Conservation (phyloP, 2,113 vertebrate species). For the Axis porcinus region DNA sequence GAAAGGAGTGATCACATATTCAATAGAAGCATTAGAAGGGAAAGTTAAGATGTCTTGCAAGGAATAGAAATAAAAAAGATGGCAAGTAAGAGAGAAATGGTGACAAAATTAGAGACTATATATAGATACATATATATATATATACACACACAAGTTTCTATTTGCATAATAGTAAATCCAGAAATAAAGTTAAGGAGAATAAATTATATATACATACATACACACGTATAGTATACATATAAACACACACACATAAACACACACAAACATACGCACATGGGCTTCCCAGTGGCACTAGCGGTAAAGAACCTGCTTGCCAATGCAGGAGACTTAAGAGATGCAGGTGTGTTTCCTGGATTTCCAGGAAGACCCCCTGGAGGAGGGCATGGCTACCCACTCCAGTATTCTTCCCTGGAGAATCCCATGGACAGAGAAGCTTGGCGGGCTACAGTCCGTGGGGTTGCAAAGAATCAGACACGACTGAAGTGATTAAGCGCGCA, state of each 20-base stretch:
- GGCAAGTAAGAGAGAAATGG: neutral
- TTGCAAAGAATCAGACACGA: neutral
- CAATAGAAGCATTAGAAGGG: neutral
- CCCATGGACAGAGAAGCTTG: neutral
- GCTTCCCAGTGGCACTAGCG: rapidly evolving
- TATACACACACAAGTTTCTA: neutral
- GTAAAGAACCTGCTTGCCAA: rapidly evolving
- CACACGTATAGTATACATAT: neutral
- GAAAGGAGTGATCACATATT: neutral
- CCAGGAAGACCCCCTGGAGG: neutral
- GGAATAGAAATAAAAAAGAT: neutral
- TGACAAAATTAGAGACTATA: neutral
- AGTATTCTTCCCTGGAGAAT: neutral
- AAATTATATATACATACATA: neutral
- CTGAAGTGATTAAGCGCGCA: neutral
- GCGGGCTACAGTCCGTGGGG: neutral
- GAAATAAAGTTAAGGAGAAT: neutral
- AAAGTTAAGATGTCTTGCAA: neutral
- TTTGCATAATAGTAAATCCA: neutral
- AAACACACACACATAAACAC: rapidly evolving
- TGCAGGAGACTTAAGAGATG: neutral
- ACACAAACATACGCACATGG: neutral
- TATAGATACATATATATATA: neutral
- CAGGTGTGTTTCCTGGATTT: neutral
- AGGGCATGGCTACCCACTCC: neutral